Evolutionary conservation across 2,888 invertebrate genomes (phyloP), one percentile per base, ranked within the genome.

Genomic region (Lampropteryx suffumata): DNA sequence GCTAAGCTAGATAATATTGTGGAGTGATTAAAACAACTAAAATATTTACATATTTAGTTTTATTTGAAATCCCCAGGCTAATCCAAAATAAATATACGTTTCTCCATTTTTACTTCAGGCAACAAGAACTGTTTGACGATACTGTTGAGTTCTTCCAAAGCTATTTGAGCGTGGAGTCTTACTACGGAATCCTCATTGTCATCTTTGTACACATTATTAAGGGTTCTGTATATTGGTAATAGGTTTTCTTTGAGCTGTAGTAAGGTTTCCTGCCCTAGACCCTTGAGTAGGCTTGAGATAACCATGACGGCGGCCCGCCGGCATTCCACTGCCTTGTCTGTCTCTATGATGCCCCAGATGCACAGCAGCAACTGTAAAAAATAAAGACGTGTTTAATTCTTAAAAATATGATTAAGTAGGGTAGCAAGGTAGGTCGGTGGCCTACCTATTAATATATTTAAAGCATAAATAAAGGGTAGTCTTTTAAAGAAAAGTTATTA

Each of bases 241-340:
- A 96, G 80, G 48, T 94, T 92, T 14, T 92, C 92, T 65, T 93
- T 93, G 29, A 97, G 82, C 62, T 94, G 90, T 47, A 92, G 76
- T 27, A 96, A 81, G 13, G 93, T 92, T 59, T 95, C 94, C 65
- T 90, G 92, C 26, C 94, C 95, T 8, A 96, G 84, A 5, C 97
- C 97, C 68, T 93, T 92, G 32, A 97, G 84, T 39, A 97, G 79
- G 63, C 94, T 92, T 29, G 94, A 92, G 56, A 95, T 90, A n/a
- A 96, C 93, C 80, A 96, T 91, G 9, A 95, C 94, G 3, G 95
- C 95, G 3, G 96, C 96, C 67, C 96, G 91, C 42, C 96, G 90
- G 28, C 96, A 95, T 78, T 95, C 94, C 2, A 92, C 82, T 17
- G 93, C 92, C 68, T 93, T 92, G 69, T 97, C 97, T 0, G 92